Conservation (phyloP, 2,888 invertebrate species). For the Lucinisca nassula region DNA sequence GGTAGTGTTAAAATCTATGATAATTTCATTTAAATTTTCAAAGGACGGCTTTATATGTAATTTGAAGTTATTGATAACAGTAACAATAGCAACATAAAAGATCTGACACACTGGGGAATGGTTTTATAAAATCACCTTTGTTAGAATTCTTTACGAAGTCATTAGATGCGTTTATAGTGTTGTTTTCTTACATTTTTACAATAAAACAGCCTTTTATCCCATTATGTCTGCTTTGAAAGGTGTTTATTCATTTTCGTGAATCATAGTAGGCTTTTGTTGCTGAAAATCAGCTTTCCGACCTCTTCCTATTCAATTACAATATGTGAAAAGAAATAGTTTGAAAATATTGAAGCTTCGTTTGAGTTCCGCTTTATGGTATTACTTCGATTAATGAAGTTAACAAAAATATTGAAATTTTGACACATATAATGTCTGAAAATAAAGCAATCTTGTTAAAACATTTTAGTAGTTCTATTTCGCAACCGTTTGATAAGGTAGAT, state of each 20-base stretch:
- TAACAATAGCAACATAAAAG: slow-evolving; percentile 59
- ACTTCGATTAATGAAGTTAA: background rate
- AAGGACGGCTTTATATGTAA: slow-evolving; percentile 71
- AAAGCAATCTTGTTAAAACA: background rate
- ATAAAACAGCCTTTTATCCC: slow-evolving; percentile 66
- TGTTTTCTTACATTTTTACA: slow-evolving; percentile 20
- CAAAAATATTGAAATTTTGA: slow-evolving; percentile 1
- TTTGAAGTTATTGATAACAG: slow-evolving; percentile 63
- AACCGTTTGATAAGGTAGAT: background rate
- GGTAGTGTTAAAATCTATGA: slow-evolving; percentile 74
- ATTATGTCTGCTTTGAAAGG: slow-evolving; percentile 54
- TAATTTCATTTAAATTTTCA: slow-evolving; percentile 74
- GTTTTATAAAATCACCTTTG: slow-evolving; percentile 61
- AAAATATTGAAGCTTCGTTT: slow-evolving; percentile 2
- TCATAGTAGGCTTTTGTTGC: slow-evolving; percentile 14
- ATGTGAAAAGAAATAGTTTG: slow-evolving; percentile 3
- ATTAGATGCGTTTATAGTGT: slow-evolving; percentile 63
- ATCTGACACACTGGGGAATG: slow-evolving; percentile 60
- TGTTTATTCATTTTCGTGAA: slow-evolving; percentile 60
- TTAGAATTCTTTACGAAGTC: slow-evolving; percentile 49
- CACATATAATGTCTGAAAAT: slow-evolving; percentile 1
- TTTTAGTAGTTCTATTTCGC: background rate
- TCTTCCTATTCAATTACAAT: slow-evolving; percentile 3
- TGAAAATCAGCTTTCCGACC: slow-evolving; percentile 11
- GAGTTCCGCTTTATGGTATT: background rate